Evolutionary conservation across 2,888 invertebrate species (phyloP).

Genomic region (Leistus spinibarbis): DNA sequence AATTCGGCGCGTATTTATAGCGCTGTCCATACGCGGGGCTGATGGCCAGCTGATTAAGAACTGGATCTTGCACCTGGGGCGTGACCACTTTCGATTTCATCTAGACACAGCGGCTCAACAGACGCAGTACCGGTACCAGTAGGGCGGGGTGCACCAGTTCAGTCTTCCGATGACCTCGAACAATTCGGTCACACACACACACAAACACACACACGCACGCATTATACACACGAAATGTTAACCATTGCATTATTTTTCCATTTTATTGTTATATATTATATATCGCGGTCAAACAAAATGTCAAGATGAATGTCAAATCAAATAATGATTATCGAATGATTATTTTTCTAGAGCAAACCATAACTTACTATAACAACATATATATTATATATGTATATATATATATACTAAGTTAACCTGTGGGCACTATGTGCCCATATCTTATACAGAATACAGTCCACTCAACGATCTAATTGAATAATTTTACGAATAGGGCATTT

Average conservation of each 20-base stretch:
- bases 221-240: neutral
- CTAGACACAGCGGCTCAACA: neutral
- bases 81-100: neutral
- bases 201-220: neutral
- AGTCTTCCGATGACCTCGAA: neutral
- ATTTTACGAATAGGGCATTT: too few species aligned
- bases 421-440: too few species aligned
- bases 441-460: too few species aligned
- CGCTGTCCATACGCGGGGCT: neutral
- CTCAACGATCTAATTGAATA: too few species aligned
- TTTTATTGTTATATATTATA: neutral
- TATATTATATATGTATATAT: too few species aligned
- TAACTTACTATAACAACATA: too few species aligned
- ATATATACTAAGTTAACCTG: too few species aligned
- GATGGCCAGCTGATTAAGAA: neutral
- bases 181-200: neutral
- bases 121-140: neutral
- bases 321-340: too few species aligned
- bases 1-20: neutral
- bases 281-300: neutral
- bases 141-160: neutral
- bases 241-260: neutral
- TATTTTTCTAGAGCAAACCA: too few species aligned
- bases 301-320: constrained; percentile 44
- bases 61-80: neutral